Conservation (phyloP, 2,113 vertebrate species). For the Eulemur rufifrons region DNA sequence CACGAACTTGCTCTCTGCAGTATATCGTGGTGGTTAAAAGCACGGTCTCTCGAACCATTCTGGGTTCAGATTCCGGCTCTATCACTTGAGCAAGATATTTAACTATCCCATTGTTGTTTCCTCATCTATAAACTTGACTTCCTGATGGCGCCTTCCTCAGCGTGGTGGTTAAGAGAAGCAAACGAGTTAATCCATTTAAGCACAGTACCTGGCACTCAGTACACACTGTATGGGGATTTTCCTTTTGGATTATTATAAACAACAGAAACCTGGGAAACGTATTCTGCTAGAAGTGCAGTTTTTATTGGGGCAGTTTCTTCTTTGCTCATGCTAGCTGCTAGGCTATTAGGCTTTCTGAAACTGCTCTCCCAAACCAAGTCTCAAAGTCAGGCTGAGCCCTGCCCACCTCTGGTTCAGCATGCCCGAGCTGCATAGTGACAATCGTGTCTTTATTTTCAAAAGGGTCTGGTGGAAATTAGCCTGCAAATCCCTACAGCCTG, state of each 20-base stretch:
- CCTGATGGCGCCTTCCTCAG: background rate
- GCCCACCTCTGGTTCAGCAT: background rate
- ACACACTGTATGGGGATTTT: background rate
- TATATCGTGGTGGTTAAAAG: background rate
- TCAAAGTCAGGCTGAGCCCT: background rate
- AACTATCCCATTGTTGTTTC: background rate
- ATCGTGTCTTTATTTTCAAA: background rate
- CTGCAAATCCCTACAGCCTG: background rate
- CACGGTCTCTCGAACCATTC: background rate
- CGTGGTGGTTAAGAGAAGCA: background rate
- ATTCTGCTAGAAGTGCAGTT: background rate
- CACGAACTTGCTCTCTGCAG: background rate
- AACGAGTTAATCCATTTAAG: background rate
- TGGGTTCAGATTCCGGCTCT: background rate
- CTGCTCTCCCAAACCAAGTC: background rate
- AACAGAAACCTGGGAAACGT: background rate
- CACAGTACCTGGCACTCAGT: no score
- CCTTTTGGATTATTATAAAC: background rate
- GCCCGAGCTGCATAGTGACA: background rate
- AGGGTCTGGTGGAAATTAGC: background rate
- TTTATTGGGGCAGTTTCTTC: background rate
- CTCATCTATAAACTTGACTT: background rate
- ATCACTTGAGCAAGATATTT: background rate
- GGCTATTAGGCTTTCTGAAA: background rate
- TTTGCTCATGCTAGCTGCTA: background rate